These are phyloP conservation scores for Solen grandis DNA, from an alignment of 1,140 invertebrate species.

Conservation along the genomic window DNA sequence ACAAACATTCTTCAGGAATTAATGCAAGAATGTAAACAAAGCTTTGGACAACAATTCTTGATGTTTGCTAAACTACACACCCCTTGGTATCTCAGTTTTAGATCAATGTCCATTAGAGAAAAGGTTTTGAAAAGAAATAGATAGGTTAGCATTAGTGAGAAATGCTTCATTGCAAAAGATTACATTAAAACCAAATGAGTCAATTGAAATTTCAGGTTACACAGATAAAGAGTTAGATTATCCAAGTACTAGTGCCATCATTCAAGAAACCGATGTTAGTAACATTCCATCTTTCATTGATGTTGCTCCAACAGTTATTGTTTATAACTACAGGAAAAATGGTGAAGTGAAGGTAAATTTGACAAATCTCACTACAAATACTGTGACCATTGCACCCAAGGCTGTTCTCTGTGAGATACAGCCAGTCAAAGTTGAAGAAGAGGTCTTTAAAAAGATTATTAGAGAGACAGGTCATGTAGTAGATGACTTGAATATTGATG, in stretches of 20 bases:
- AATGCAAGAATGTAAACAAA: neutral
- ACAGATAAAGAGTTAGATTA: conserved; percentile 17
- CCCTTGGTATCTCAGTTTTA: neutral
- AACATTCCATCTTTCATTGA: conserved; percentile 1
- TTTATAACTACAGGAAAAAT: neutral
- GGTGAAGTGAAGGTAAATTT: neutral
- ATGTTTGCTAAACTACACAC: neutral
- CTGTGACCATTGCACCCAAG: neutral
- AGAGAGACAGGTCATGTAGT: neutral
- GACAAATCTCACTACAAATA: conserved; percentile 5
- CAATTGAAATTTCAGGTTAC: neutral
- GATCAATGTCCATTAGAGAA: neutral
- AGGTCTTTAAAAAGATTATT: conserved; percentile 13
- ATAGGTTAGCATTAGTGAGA: neutral
- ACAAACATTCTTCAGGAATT: neutral
- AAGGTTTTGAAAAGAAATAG: neutral
- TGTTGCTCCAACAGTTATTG: neutral
- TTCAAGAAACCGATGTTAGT: conserved; percentile 11
- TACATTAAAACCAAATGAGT: conserved; percentile 2
- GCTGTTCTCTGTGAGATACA: conserved; percentile 24
- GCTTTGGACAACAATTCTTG: neutral
- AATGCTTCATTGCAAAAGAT: neutral
- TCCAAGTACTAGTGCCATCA: conserved; percentile 1
- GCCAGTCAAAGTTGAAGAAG: conserved; percentile 4
- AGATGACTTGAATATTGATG: conserved; percentile 10